phyloP scores from a whole-genome alignment of 2,888 invertebrate species.

The Tiliacea aurago region DNA sequence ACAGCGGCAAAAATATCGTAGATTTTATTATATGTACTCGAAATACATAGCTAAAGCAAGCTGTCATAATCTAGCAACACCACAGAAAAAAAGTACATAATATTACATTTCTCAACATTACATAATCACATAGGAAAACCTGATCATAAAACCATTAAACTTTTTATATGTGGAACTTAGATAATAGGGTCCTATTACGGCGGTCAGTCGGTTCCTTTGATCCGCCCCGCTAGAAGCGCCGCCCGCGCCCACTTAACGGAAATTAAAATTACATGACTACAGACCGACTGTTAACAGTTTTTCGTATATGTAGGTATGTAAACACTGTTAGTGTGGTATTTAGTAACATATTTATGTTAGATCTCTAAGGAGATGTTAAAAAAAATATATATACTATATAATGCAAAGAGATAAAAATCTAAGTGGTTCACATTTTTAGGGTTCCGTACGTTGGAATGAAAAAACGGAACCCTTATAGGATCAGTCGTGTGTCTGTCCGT shows the following conservation, averaged over 20 bases:
- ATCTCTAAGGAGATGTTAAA: neutral
- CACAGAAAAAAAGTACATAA: neutral
- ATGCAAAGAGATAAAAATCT: neutral
- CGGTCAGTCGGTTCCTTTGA: slow-evolving; percentile 80
- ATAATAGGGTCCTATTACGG: slow-evolving; percentile 70
- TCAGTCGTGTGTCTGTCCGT: no score
- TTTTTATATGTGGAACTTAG: slow-evolving; percentile 61
- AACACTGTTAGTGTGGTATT: slow-evolving; percentile 22
- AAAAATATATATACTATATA: neutral
- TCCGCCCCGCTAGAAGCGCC: slow-evolving; percentile 66
- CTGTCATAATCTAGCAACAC: neutral
- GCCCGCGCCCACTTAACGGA: slow-evolving; percentile 76
- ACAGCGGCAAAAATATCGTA: neutral
- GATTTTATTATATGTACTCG: no score
- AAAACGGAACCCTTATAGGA: no score
- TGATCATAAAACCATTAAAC: slow-evolving; percentile 48
- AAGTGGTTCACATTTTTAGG: neutral
- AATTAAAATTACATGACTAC: slow-evolving; percentile 80
- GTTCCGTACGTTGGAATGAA: no score
- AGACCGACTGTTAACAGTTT: slow-evolving; percentile 47
- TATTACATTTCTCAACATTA: neutral
- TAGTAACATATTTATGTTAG: slow-evolving; percentile 4
- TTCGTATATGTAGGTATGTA: slow-evolving; percentile 31
- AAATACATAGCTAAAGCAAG: neutral
- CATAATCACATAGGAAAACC: slow-evolving; percentile 12